Evolutionary conservation across 2,797 vertebrate genomes (phyloP).

Genomic region (Enteromius afrohamiltoni): DNA sequence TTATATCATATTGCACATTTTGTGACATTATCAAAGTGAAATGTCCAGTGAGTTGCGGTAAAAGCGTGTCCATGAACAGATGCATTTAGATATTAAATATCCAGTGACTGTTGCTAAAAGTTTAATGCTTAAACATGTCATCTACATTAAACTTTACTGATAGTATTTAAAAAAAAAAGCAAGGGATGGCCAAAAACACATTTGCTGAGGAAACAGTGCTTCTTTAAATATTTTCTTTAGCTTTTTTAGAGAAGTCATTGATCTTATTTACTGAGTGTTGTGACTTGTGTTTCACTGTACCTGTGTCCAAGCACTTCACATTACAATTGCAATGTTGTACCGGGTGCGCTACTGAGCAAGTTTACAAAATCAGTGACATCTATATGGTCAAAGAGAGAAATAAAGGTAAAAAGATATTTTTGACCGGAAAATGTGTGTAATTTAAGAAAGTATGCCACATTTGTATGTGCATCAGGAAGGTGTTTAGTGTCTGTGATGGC

Average conservation of each 20-base stretch:
- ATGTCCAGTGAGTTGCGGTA: no score
- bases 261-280: neutral
- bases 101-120: neutral
- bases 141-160: neutral
- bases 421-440: neutral
- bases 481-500: neutral
- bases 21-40: neutral
- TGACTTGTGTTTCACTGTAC: neutral
- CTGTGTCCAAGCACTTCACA: neutral
- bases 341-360: neutral
- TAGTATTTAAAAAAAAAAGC: neutral
- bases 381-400: neutral
- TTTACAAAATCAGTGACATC: neutral
- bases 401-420: neutral
- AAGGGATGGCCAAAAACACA: neutral
- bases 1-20: neutral
- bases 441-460: neutral
- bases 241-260: neutral
- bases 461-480: neutral
- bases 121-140: neutral
- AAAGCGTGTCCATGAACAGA: neutral
- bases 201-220: neutral
- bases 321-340: neutral
- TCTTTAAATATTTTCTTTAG: no score
- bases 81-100: neutral